Base-by-base conservation (phyloP, 2,797 vertebrate species). In the Neosilurus hyrtlii region DNA sequence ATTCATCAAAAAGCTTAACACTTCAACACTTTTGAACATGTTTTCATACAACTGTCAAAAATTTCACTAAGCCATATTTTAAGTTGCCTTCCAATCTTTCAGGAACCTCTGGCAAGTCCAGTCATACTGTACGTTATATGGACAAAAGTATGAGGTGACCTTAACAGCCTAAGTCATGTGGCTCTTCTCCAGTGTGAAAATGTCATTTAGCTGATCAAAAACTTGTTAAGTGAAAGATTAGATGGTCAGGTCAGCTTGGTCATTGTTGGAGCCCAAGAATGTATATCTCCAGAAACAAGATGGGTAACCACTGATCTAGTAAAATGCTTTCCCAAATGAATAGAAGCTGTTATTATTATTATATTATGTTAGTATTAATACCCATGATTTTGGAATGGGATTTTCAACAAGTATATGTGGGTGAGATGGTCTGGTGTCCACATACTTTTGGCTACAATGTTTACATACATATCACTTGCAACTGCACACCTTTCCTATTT, bases 391-490 rank as follows among this genome's bases (percentile, higher is more conserved):
- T 30, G 26, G 16, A 73, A 30, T 57, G 49, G n/a, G 0, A 24
- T 26, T 12, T 52, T 72, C 49, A 49, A n/a, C 37, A 51, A 70
- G 20, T 20, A n/a, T 4, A 70, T 49, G 12, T n/a, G 2, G 9
- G 30, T 67, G 30, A 37, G 35, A 67, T 67, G 9, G 30, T 37
- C 66, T n/a, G 66, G 66, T 68, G n/a, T 72, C 71, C 54, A 75
- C 10, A 59, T 20, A 74, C 9, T 73, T 74, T 35, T 74, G 52
- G 15, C 26, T 74, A n/a, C 30, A 20, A 5, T 30, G 1, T 18
- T 9, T 35, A 35, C 2, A 20, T 35, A 22, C 2, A 74, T 74
- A 30, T 9, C 15, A 20, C 71, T 56, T 54, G 24, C 51, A 56
- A 30, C 52, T 74, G 71, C 15, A 74, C 24, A 59, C 18, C 18